Evolutionary conservation across 1,140 invertebrate genomes (phyloP).

Genomic region (Eumeta japonica): DNA sequence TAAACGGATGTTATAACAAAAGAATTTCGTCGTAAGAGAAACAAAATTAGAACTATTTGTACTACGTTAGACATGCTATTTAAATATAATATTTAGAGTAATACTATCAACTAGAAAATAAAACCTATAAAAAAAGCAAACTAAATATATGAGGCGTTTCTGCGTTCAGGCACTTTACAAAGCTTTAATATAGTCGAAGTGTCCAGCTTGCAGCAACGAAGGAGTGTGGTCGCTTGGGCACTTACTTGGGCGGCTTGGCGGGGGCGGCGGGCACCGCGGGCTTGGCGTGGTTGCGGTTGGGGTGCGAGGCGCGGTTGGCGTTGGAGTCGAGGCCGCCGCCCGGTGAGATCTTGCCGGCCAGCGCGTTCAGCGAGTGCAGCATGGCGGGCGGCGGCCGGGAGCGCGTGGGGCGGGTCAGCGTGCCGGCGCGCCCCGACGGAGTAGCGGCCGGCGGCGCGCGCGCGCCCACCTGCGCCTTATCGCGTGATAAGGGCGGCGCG

Average conservation of each 20-base stretch:
- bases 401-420: slow-evolving; percentile 38
- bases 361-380: slow-evolving; percentile 75
- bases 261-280: slow-evolving; percentile 32
- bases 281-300: slow-evolving; percentile 55
- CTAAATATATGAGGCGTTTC: not conserved
- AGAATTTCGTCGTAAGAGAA: too few relatives aligned
- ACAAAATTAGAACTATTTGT: not conserved
- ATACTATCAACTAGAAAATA: not conserved
- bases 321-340: slow-evolving; percentile 62
- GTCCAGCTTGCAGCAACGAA: too few relatives aligned
- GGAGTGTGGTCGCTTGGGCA: too few relatives aligned
- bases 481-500: slow-evolving; percentile 49
- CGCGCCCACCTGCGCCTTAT: slow-evolving; percentile 37
- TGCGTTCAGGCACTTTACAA: not conserved
- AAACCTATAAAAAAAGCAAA: not conserved
- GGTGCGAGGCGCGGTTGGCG: slow-evolving; percentile 59
- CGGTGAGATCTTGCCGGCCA: slow-evolving; percentile 79
- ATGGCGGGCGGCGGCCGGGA: slow-evolving; percentile 61
- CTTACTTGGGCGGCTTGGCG: slow-evolving; percentile 52
- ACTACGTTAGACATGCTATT: too few relatives aligned
- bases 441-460: slow-evolving; percentile 23
- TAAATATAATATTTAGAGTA: not conserved
- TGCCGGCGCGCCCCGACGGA: slow-evolving; percentile 34
- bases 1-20: too few relatives aligned
- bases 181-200: not conserved